phyloP scores from a whole-genome alignment of 2,888 invertebrate species.

The Drepanosiphum platanoidis region DNA sequence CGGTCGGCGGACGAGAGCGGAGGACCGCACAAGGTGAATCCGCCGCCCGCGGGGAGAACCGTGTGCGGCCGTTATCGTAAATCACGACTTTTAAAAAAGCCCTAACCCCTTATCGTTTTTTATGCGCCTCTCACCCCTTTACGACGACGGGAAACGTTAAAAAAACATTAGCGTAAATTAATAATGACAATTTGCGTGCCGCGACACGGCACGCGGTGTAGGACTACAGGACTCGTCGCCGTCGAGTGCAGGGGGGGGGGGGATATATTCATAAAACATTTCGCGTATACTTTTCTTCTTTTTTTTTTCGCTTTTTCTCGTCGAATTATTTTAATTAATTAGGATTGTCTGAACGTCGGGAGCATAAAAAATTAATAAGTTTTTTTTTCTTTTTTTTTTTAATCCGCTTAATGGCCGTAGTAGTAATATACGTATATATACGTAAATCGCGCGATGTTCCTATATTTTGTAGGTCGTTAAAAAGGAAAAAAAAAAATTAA shows the following conservation, averaged over 20 bases:
- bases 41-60: constrained; percentile 21
- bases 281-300: neutral
- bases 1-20: neutral
- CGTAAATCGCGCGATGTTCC: constrained; percentile 6
- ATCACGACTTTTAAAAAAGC: constrained; percentile 45
- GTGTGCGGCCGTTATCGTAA: constrained; percentile 46
- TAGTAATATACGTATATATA: no score
- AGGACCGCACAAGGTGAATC: neutral
- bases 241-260: neutral
- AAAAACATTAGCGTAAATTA: constrained; percentile 58
- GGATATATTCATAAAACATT: constrained; percentile 26
- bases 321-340: constrained; percentile 44
- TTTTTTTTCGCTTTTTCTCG: constrained; percentile 18
- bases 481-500: neutral
- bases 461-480: neutral
- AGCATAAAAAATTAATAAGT: constrained; percentile 30
- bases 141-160: constrained; percentile 31
- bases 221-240: neutral
- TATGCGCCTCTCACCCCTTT: neutral
- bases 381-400: constrained; percentile 26
- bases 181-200: constrained; percentile 48
- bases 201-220: neutral
- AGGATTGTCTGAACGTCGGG: constrained; percentile 5
- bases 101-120: constrained; percentile 41
- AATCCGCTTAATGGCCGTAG: constrained; percentile 38